Percentiles rank a stretch among this genome's conserved stretches.
phyloP scores from a whole-genome alignment of 2,888 invertebrate genomes.

The Galeruca laticollis region DNA sequence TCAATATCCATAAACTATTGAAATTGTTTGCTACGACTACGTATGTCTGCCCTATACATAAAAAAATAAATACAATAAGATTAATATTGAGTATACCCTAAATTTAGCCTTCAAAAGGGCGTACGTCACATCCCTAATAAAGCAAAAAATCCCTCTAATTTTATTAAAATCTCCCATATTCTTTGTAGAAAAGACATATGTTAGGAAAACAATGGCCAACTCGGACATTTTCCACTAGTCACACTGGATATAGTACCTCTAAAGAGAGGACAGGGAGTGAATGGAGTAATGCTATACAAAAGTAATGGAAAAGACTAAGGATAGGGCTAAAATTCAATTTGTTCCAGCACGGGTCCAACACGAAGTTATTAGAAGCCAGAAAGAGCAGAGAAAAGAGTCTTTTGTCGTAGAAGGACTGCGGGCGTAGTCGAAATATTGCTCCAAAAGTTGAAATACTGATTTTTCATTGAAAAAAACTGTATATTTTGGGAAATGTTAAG shows the following conservation, averaged over 20 bases:
- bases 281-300: slow-evolving; percentile 43
- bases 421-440: slow-evolving; percentile 17
- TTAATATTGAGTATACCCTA: slow-evolving; percentile 16
- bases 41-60: background rate
- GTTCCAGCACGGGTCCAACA: slow-evolving; percentile 46
- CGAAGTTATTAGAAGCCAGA: slow-evolving; percentile 43
- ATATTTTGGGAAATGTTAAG: too few species aligned
- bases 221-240: slow-evolving; percentile 31
- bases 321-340: slow-evolving; percentile 47
- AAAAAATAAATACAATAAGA: slow-evolving; percentile 10
- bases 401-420: slow-evolving; percentile 26
- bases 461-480: too few species aligned
- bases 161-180: slow-evolving; percentile 21
- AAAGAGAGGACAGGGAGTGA: slow-evolving; percentile 25
- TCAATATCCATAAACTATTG: background rate
- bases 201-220: slow-evolving; percentile 32
- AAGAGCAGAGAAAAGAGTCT: slow-evolving; percentile 31
- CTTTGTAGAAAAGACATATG: slow-evolving; percentile 31
- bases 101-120: background rate
- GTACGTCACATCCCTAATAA: slow-evolving; percentile 16
- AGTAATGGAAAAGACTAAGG: slow-evolving; percentile 42
- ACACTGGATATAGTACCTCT: slow-evolving; percentile 20
- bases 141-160: slow-evolving; percentile 18
- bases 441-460: slow-evolving; percentile 9
- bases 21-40: background rate